Evolutionary conservation across 2,888 invertebrate genomes (phyloP).

Genomic region (Sphaerophoria taeniata): DNA sequence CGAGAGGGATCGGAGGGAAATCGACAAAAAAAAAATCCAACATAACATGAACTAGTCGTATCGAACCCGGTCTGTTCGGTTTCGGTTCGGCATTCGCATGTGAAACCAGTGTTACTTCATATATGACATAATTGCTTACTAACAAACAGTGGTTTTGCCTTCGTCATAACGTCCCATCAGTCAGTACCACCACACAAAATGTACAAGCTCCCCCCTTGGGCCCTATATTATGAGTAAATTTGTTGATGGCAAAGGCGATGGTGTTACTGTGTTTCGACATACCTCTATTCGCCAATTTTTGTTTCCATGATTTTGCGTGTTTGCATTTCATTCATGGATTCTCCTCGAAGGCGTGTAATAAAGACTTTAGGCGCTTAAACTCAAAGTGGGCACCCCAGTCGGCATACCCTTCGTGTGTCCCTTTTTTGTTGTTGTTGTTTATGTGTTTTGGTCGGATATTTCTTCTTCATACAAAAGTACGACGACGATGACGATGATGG

Average conservation of each 20-base stretch:
- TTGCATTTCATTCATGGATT: slow-evolving; percentile 74
- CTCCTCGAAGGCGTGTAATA: slow-evolving; percentile 74
- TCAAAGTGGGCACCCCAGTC: slow-evolving; percentile 66
- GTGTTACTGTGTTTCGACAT: slow-evolving; percentile 50
- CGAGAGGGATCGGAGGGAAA: not conserved
- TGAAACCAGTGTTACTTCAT: slow-evolving; percentile 65
- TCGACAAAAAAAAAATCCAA: not conserved
- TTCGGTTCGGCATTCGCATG: slow-evolving; percentile 26
- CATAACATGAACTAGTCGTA: slow-evolving; percentile 46
- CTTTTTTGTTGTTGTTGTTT: slow-evolving; percentile 32
- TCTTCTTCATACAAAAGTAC: not conserved
- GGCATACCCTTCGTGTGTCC: slow-evolving; percentile 29
- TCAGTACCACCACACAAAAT: not conserved
- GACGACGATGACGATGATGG: not conserved
- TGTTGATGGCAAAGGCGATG: too few relatives aligned
- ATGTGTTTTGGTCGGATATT: slow-evolving; percentile 40
- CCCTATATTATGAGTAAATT: slow-evolving; percentile 5
- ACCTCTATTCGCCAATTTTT: slow-evolving; percentile 20
- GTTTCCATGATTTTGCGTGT: slow-evolving; percentile 61
- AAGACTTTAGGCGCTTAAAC: slow-evolving; percentile 71
- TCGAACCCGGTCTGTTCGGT: slow-evolving; percentile 35
- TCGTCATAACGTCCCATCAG: slow-evolving; percentile 17
- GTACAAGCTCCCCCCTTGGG: slow-evolving; percentile 13
- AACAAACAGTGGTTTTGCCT: slow-evolving; percentile 41
- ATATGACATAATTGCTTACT: slow-evolving; percentile 70